Conservation (phyloP, 2,113 vertebrate genomes). For the Diglossa brunneiventris region DNA sequence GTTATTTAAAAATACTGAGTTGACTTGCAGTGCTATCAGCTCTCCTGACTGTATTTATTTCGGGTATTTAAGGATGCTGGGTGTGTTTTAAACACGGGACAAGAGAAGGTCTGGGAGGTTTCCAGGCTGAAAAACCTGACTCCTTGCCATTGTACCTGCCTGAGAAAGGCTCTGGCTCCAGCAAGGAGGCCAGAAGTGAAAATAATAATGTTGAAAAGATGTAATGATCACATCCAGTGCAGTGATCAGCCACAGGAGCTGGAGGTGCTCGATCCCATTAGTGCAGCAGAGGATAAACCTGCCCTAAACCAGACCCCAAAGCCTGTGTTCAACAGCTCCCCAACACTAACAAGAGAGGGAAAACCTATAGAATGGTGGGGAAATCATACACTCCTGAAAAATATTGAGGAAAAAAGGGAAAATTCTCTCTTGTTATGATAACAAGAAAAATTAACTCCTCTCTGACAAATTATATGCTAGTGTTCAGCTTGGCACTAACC, state of each 20-base stretch:
- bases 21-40: not conserved
- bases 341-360: not conserved
- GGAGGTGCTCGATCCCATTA: not conserved
- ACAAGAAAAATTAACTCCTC: conserved; percentile 49
- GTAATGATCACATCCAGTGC: not conserved
- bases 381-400: not conserved
- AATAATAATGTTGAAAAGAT: not conserved
- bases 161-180: not conserved
- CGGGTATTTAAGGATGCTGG: not conserved
- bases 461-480: conserved; percentile 50
- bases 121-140: not conserved
- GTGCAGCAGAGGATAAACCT: not conserved
- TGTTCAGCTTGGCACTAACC: not conserved
- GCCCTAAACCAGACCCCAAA: not conserved
- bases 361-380: not conserved
- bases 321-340: not conserved
- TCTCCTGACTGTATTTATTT: not conserved
- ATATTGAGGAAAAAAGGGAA: not conserved
- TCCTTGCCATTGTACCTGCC: not conserved
- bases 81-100: not conserved
- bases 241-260: not conserved
- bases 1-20: not conserved
- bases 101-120: not conserved
- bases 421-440: not conserved
- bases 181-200: not conserved